These are phyloP conservation scores for Microdon myrmicae DNA, from an alignment of 2,888 invertebrate genomes.

Conservation along the genomic window DNA sequence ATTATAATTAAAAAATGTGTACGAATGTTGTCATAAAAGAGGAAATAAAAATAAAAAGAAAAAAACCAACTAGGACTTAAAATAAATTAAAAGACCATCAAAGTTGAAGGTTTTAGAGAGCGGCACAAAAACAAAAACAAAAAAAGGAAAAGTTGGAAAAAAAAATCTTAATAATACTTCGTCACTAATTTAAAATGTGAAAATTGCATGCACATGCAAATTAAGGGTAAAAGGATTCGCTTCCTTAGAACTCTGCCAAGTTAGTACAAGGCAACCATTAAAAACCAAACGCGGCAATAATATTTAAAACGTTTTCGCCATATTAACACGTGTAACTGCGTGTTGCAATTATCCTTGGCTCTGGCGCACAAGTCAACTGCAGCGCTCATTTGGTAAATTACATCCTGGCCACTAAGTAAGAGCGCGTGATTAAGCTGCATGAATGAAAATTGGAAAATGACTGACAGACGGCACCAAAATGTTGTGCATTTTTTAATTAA, in stretches of 20 bases:
- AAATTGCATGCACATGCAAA: constrained; percentile 44
- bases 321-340: background rate
- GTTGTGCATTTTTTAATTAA: constrained; percentile 17
- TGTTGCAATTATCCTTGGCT: constrained; percentile 6
- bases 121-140: constrained; percentile 1
- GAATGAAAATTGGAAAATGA: constrained; percentile 28
- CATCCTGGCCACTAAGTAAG: constrained; percentile 23
- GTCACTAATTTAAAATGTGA: constrained; percentile 41
- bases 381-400: constrained; percentile 21
- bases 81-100: constrained; percentile 50
- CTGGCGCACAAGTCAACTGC: constrained; percentile 2
- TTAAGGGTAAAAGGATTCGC: constrained; percentile 31
- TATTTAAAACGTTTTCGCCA: background rate
- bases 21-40: no score
- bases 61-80: constrained; percentile 17
- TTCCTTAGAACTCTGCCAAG: background rate
- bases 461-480: constrained; percentile 1
- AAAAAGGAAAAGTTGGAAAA: constrained; percentile 25
- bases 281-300: no score
- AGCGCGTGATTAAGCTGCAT: constrained; percentile 13
- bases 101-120: constrained; percentile 18
- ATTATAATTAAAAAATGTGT: constrained; percentile 51
- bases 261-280: background rate
- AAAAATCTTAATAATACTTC: constrained; percentile 26
- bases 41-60: constrained; percentile 9